phyloP scores from a whole-genome alignment of 2,797 vertebrate genomes.

The Acanthiza pusilla region DNA sequence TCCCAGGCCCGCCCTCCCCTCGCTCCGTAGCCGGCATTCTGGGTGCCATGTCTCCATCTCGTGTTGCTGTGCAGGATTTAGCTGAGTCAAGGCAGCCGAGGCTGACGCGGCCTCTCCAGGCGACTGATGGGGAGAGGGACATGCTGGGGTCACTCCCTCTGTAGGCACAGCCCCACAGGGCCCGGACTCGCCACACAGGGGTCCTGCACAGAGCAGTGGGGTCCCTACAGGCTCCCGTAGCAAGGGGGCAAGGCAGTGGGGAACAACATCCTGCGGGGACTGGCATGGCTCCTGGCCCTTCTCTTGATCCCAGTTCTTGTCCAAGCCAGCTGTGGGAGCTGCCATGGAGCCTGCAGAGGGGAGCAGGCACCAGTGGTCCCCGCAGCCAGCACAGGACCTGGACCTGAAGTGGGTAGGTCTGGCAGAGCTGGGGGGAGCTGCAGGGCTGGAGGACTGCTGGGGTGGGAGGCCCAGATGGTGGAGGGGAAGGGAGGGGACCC shows the following conservation, averaged over 20 bases:
- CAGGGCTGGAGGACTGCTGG: background rate
- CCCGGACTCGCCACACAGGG: fast-evolving
- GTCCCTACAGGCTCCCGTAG: background rate
- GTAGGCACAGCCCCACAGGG: fast-evolving
- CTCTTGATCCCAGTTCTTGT: background rate
- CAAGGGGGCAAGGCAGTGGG: background rate
- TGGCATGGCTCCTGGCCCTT: background rate
- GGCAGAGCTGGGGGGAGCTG: background rate
- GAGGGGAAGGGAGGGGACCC: background rate
- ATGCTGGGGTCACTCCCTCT: fast-evolving
- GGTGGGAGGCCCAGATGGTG: background rate
- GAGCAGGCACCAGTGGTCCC: background rate
- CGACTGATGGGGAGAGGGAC: fast-evolving
- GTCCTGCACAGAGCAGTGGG: fast-evolving
- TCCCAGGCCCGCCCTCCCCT: background rate
- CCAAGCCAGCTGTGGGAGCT: background rate
- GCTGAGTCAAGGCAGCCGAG: constrained; percentile 30
- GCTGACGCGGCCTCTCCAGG: background rate
- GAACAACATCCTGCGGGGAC: fast-evolving
- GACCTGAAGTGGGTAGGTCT: background rate
- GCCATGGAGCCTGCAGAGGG: background rate
- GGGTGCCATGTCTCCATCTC: background rate
- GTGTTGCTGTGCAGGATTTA: background rate
- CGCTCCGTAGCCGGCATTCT: fast-evolving
- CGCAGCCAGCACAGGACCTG: background rate